A percentile compares a stretch with the other conserved stretches of the same genome.
These are phyloP conservation scores for Drosophila colorata DNA, from an alignment of 2,888 invertebrate species.

Conservation along the genomic window DNA sequence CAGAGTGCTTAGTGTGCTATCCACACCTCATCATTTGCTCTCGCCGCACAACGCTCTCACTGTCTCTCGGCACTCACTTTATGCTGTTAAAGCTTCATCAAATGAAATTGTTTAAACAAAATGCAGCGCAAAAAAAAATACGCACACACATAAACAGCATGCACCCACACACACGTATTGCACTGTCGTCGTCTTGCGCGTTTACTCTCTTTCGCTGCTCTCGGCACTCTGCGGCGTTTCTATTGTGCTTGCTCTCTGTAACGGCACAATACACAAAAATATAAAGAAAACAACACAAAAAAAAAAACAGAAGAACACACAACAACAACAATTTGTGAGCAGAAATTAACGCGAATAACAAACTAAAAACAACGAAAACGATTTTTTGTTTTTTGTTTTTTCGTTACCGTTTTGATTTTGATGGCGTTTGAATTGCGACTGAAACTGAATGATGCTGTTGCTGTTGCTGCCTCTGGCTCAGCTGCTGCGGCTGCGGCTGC, in stretches of 20 bases:
- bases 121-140: conserved; percentile 32
- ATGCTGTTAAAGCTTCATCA: conserved; percentile 39
- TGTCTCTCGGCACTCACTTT: conserved; percentile 19
- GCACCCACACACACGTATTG: conserved; percentile 1
- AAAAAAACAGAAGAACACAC: conserved; percentile 7
- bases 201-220: conserved; percentile 14
- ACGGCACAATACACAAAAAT: conserved; percentile 18
- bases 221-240: conserved; percentile 14
- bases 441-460: conserved; percentile 76
- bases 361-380: conserved; percentile 30
- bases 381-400: conserved; percentile 53
- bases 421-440: conserved; percentile 81
- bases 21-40: conserved; percentile 42
- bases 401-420: conserved; percentile 80
- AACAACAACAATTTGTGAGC: conserved; percentile 28
- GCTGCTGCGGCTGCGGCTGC: conserved; percentile 40
- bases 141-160: conserved; percentile 5
- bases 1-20: conserved; percentile 25
- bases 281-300: conserved; percentile 14
- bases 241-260: conserved; percentile 26
- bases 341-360: conserved; percentile 46
- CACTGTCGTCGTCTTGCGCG: neutral
- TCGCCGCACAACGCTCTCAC: conserved; percentile 5
- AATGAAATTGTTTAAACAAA: conserved; percentile 58
- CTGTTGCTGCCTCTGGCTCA: conserved; percentile 44